Conservation (phyloP, 2,797 vertebrate genomes). For the Percopsis omiscomaycus region DNA sequence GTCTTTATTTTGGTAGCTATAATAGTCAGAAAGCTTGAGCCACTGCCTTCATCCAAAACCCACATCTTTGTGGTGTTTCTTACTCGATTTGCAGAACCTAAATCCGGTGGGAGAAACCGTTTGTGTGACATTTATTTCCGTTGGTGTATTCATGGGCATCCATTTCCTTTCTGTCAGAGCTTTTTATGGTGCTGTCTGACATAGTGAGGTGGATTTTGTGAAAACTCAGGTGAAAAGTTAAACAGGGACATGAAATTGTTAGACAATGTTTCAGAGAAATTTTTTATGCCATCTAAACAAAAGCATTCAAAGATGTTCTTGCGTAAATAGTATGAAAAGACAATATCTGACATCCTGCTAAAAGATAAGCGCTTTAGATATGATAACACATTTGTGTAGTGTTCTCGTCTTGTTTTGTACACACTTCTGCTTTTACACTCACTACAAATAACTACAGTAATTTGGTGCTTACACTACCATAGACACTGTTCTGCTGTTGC, state of each 20-base stretch:
- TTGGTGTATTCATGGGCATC: conserved; percentile 19
- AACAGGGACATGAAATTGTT: no score
- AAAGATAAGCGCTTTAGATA: no score
- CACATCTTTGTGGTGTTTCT: conserved; percentile 14
- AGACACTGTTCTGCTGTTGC: neutral
- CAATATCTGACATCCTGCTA: no score
- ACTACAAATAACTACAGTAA: neutral
- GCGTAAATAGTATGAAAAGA: no score
- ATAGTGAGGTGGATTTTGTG: conserved; percentile 10
- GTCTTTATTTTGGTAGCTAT: conserved; percentile 37
- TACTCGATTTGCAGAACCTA: conserved; percentile 34
- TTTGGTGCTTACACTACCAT: neutral
- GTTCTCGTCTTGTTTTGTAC: no score
- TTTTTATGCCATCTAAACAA: no score
- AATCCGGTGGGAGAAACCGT: conserved; percentile 24
- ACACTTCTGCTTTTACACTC: neutral
- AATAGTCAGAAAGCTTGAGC: conserved; percentile 39
- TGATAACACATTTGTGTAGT: no score
- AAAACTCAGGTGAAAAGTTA: no score
- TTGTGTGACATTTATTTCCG: conserved; percentile 1
- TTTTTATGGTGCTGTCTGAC: conserved; percentile 40
- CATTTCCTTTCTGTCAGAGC: conserved; percentile 35
- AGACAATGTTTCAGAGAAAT: no score
- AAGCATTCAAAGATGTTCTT: no score
- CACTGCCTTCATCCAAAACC: conserved; percentile 19